Evolutionary conservation across 1,140 invertebrate species (phyloP).

Genomic region (Vanessa tameamea): DNA sequence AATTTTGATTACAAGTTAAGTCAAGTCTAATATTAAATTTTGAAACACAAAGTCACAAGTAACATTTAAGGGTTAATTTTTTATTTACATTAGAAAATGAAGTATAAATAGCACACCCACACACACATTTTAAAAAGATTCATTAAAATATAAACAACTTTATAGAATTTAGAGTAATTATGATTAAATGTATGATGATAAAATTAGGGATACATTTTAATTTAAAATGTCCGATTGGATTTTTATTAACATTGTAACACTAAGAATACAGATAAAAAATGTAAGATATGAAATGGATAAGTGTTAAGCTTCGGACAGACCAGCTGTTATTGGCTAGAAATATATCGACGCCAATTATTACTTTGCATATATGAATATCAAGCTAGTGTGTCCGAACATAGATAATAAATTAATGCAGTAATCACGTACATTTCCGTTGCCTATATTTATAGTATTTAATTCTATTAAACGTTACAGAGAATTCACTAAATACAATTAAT

Average conservation of each 20-base stretch:
- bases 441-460: constrained; percentile 44
- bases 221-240: background rate
- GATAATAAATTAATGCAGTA: constrained; percentile 9
- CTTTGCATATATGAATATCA: background rate
- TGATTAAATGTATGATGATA: too few species aligned
- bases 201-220: too few species aligned
- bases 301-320: constrained; percentile 10
- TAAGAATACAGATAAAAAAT: constrained; percentile 18
- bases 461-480: constrained; percentile 64
- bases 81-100: too few species aligned
- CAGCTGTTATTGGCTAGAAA: background rate
- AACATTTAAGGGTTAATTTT: too few species aligned
- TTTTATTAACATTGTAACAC: background rate
- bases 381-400: constrained; percentile 11
- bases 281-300: constrained; percentile 13
- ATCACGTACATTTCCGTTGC: constrained; percentile 23
- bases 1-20: too few species aligned
- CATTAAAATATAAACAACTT: too few species aligned
- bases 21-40: too few species aligned
- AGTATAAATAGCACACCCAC: too few species aligned
- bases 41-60: too few species aligned
- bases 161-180: too few species aligned
- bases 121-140: too few species aligned
- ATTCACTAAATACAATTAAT: constrained; percentile 69
- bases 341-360: background rate